Evolutionary conservation across 2,797 vertebrate species (phyloP).

Genomic region (Epinephelus malabaricus): DNA sequence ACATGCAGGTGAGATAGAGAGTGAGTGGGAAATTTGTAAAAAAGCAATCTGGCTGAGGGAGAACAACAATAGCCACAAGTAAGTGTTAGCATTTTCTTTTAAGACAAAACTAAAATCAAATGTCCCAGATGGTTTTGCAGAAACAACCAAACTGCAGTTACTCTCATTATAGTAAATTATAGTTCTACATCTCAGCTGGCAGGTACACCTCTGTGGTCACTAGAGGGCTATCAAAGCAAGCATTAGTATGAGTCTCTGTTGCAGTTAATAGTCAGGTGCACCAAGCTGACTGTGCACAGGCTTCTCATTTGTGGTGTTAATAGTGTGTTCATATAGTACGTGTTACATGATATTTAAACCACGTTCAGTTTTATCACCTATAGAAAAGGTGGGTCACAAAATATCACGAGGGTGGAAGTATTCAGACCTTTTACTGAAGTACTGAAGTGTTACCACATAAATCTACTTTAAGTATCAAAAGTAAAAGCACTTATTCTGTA

Average conservation of each 20-base stretch:
- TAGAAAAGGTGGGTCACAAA: conserved; percentile 41
- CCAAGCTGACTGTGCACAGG: conserved; percentile 33
- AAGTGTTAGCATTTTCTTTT: conserved; percentile 18
- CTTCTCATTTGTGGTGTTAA: conserved; percentile 63
- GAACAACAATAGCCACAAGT: conserved; percentile 41
- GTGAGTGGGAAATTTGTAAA: conserved; percentile 40
- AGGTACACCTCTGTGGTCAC: conserved; percentile 71
- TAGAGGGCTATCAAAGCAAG: conserved; percentile 78
- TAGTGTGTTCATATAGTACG: conserved; percentile 36
- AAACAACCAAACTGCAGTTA: conserved; percentile 40
- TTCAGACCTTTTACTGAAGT: not conserved
- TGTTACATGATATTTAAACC: conserved; percentile 47
- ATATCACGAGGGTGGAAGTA: not conserved
- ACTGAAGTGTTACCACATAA: not conserved
- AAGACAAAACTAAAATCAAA: conserved; percentile 24
- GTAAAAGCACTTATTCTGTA: not conserved
- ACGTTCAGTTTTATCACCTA: conserved; percentile 41
- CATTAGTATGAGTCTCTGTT: conserved; percentile 16
- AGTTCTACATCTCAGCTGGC: conserved; percentile 52
- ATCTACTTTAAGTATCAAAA: not conserved
- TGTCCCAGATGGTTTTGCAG: conserved; percentile 42
- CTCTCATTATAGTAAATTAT: conserved; percentile 64
- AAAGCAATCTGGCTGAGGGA: conserved; percentile 36
- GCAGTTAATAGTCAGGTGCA: conserved; percentile 68
- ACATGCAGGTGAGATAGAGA: conserved; percentile 35